These are phyloP conservation scores for Leiothrix lutea DNA, from an alignment of 2,113 vertebrate species.

Conservation along the genomic window DNA sequence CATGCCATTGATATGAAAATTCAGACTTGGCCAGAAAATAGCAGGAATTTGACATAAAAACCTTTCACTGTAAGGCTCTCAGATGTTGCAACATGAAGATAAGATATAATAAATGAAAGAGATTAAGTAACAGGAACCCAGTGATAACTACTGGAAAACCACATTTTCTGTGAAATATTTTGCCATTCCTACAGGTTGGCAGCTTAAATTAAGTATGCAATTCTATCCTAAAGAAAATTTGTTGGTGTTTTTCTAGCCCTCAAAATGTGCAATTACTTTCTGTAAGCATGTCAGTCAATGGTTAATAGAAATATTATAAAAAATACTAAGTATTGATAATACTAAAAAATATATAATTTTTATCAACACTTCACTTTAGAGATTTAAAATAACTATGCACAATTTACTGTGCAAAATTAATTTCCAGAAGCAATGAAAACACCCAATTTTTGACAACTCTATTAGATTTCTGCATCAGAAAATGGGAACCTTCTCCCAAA, in stretches of 20 bases:
- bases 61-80: neutral
- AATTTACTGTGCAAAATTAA: neutral
- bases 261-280: neutral
- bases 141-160: neutral
- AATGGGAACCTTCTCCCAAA: neutral
- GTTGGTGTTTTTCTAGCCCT: neutral
- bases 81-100: neutral
- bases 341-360: neutral
- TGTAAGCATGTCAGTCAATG: neutral
- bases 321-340: neutral
- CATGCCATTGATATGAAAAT: neutral
- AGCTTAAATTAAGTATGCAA: neutral
- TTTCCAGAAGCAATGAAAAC: constrained; percentile 12
- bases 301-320: neutral
- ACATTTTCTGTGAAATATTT: neutral
- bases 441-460: neutral
- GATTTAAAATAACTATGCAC: neutral
- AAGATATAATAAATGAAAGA: neutral
- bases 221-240: neutral
- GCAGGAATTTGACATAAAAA: neutral
- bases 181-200: neutral
- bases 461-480: neutral
- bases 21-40: neutral
- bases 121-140: neutral
- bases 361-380: neutral